phyloP scores from a whole-genome alignment of 2,797 vertebrate species.

The Eulemur mongoz region DNA sequence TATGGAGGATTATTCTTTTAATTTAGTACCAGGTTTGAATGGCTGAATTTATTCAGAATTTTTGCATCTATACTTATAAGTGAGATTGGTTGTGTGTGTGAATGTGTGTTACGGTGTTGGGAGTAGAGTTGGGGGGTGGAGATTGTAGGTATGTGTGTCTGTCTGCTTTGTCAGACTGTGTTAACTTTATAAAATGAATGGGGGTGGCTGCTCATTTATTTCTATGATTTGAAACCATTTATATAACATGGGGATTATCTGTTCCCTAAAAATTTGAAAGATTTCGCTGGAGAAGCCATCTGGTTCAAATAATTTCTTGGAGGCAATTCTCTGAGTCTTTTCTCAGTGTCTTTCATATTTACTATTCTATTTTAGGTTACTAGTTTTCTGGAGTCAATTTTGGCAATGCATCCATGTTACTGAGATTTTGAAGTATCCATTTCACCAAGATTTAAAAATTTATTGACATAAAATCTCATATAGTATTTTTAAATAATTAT shows the following conservation, averaged over 20 bases:
- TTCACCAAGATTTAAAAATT: slow-evolving; percentile 1
- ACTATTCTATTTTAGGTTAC: slow-evolving; percentile 7
- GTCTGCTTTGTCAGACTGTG: not conserved
- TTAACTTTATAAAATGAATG: slow-evolving; percentile 17
- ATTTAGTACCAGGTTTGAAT: slow-evolving; percentile 22
- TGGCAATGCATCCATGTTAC: not conserved
- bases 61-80: slow-evolving; percentile 35
- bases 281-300: slow-evolving; percentile 55
- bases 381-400: slow-evolving; percentile 42
- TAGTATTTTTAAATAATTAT: not conserved
- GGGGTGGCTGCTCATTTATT: slow-evolving; percentile 8
- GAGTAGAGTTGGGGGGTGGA: not conserved
- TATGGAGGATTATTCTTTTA: slow-evolving; percentile 38
- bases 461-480: not conserved
- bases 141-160: not conserved
- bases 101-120: not conserved
- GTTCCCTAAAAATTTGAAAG: slow-evolving; percentile 54
- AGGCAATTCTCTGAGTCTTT: slow-evolving; percentile 16
- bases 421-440: slow-evolving; percentile 41
- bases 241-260: slow-evolving; percentile 56
- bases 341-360: not conserved
- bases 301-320: slow-evolving; percentile 59
- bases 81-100: not conserved
- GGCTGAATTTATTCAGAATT: slow-evolving; percentile 32
- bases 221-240: slow-evolving; percentile 54